Percentiles rank a stretch among this genome's conserved stretches.
Evolutionary conservation across 2,888 invertebrate species (phyloP).

Genomic region (Cenopis cana): DNA sequence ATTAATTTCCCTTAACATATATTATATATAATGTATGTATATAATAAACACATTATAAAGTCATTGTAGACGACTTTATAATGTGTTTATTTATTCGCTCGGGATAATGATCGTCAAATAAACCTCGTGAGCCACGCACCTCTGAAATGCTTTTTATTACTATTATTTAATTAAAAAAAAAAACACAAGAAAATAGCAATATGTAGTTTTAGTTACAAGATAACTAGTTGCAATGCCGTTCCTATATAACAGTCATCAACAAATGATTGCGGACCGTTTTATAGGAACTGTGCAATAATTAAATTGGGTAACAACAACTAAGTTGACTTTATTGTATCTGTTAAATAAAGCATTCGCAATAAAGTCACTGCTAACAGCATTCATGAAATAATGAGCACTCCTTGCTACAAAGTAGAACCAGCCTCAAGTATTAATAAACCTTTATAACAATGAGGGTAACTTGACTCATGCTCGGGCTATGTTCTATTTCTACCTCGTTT

Average conservation of each 20-base stretch:
- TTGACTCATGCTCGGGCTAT: conserved; percentile 16
- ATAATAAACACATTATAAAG: too few species aligned
- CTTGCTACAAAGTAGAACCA: conserved; percentile 25
- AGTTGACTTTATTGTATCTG: conserved; percentile 11
- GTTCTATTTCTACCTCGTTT: conserved; percentile 17
- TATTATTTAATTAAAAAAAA: too few species aligned
- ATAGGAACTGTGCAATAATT: background rate
- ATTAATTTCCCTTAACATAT: too few species aligned
- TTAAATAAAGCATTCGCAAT: conserved; percentile 15
- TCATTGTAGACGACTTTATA: too few species aligned
- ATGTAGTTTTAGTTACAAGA: background rate
- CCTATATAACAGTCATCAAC: background rate
- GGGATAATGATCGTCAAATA: too few species aligned
- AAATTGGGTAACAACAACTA: background rate
- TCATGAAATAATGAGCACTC: conserved; percentile 1
- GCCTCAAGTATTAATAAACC: conserved; percentile 42
- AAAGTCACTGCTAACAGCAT: conserved; percentile 16
- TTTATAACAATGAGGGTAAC: conserved; percentile 36
- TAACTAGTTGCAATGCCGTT: background rate
- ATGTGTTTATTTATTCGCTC: too few species aligned
- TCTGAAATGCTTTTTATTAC: too few species aligned
- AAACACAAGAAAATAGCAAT: background rate
- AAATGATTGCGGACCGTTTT: too few species aligned
- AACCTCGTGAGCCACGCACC: too few species aligned
- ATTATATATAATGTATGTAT: too few species aligned